These are phyloP conservation scores for Epinotia bilunana DNA, from an alignment of 2,888 invertebrate genomes.

Conservation along the genomic window DNA sequence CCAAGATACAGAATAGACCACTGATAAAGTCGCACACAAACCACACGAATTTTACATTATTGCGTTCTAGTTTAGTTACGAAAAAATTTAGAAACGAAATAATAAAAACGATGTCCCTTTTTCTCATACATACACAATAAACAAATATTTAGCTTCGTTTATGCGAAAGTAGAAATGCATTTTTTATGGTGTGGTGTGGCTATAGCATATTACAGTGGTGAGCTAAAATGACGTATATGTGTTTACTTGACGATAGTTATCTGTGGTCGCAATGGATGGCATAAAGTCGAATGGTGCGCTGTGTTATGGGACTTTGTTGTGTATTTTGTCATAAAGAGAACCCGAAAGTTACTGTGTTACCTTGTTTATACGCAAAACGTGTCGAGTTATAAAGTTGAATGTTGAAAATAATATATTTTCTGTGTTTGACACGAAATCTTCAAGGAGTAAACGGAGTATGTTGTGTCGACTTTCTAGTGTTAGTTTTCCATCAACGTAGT, in stretches of 20 bases:
- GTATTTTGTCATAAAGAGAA: slow-evolving; percentile 38
- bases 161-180: not conserved
- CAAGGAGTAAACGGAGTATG: slow-evolving; percentile 38
- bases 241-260: slow-evolving; percentile 17
- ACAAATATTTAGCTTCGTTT: too few species aligned
- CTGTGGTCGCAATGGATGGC: slow-evolving; percentile 42
- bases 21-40: not conserved
- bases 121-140: too few species aligned
- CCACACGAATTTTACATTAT: not conserved
- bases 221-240: slow-evolving; percentile 33
- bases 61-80: too few species aligned
- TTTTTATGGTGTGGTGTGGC: not conserved
- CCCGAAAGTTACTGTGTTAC: slow-evolving; percentile 35
- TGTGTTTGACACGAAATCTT: slow-evolving; percentile 9
- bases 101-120: too few species aligned
- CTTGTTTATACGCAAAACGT: slow-evolving; percentile 18
- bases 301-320: slow-evolving; percentile 45
- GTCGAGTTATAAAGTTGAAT: slow-evolving; percentile 7
- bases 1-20: not conserved
- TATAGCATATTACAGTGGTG: not conserved
- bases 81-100: too few species aligned
- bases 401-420: slow-evolving; percentile 10
- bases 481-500: slow-evolving; percentile 45
- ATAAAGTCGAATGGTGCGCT: slow-evolving; percentile 39
- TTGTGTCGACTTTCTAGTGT: slow-evolving; percentile 45